phyloP scores from a whole-genome alignment of 2,113 vertebrate species.

The Terrapene triunguis region DNA sequence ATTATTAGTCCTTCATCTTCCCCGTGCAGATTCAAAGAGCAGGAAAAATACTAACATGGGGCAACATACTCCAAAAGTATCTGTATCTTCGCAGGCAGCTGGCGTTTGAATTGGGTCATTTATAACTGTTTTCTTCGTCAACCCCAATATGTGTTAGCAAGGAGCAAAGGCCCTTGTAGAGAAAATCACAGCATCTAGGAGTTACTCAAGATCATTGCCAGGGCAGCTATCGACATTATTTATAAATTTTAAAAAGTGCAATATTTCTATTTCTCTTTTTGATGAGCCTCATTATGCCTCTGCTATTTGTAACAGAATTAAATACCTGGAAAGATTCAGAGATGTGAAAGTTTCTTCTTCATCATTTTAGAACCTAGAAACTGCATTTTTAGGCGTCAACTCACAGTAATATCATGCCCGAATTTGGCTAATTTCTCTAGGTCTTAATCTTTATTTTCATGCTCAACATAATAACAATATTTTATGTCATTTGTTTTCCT shows the following conservation, averaged over 20 bases:
- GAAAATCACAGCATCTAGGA: not conserved
- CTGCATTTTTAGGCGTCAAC: constrained; percentile 33
- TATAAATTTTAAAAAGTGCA: not conserved
- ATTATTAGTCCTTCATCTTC: not conserved
- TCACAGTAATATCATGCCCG: not conserved
- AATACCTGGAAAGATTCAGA: constrained; percentile 15
- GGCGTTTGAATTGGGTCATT: too few relatives aligned
- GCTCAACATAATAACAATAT: not conserved
- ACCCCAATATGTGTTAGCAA: not conserved
- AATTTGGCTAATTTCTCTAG: not conserved
- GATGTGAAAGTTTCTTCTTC: constrained; percentile 10
- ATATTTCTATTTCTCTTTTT: not conserved
- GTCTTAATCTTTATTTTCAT: not conserved
- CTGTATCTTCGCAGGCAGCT: not conserved
- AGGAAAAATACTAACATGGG: not conserved
- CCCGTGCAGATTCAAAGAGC: not conserved
- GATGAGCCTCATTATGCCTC: not conserved
- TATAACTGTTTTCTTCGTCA: not conserved
- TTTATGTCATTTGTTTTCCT: not conserved
- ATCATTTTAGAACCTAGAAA: not conserved
- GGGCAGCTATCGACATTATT: not conserved
- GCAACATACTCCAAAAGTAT: not conserved
- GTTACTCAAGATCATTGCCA: too few relatives aligned
- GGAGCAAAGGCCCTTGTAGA: not conserved
- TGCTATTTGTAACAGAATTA: constrained; percentile 25